These are phyloP conservation scores for Muscicapa striata DNA, from an alignment of 2,797 vertebrate genomes.

Conservation along the genomic window DNA sequence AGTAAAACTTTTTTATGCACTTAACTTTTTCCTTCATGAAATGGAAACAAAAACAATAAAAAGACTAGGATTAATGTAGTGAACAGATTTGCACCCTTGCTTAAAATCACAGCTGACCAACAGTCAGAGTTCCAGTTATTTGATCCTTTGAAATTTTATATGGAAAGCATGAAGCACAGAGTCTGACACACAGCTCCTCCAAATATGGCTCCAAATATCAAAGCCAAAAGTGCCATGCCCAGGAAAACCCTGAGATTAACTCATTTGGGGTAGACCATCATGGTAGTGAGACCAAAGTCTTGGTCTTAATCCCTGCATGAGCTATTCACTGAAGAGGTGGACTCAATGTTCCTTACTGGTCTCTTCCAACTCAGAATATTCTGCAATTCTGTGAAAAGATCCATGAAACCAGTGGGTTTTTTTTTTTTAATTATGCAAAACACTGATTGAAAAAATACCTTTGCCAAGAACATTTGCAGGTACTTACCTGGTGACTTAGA, in stretches of 20 bases:
- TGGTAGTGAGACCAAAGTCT: not conserved
- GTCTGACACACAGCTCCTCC: not conserved
- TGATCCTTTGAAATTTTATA: not conserved
- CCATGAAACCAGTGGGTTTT: not conserved
- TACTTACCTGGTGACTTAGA: not conserved
- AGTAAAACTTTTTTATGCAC: not conserved
- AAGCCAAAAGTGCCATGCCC: not conserved
- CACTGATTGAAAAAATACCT: not conserved
- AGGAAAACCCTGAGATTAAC: not conserved
- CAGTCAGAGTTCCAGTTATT: not conserved
- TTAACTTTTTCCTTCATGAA: not conserved
- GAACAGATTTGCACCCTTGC: not conserved
- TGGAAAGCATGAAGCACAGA: not conserved
- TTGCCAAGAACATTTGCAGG: not conserved
- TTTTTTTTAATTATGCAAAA: not conserved
- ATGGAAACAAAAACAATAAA: not conserved
- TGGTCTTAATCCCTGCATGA: not conserved
- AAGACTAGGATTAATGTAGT: not conserved
- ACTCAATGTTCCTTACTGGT: not conserved
- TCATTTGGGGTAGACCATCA: fast-evolving
- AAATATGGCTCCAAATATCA: not conserved
- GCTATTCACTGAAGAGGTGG: not conserved
- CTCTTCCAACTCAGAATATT: not conserved
- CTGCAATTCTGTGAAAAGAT: not conserved
- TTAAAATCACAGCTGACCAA: not conserved